Percentiles rank a stretch among this genome's conserved stretches.
Conservation (phyloP, 2,888 invertebrate genomes). For the Sphecodes monilicornis region DNA sequence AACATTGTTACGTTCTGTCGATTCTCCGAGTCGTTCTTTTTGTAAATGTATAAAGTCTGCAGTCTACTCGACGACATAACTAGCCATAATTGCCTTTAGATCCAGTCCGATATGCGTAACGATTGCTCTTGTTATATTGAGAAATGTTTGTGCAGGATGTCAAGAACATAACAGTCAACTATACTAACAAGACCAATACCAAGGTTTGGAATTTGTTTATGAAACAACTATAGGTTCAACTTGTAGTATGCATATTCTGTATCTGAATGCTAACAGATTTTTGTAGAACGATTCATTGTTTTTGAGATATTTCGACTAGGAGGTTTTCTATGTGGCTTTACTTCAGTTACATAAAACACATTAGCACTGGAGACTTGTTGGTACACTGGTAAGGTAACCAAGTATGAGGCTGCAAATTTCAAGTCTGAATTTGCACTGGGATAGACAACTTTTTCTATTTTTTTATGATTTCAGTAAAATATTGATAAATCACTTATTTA, state of each 20-base stretch:
- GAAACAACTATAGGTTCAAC: background rate
- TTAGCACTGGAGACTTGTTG: background rate
- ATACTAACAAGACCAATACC: background rate
- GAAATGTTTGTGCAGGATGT: background rate
- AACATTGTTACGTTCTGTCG: background rate
- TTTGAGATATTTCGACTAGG: background rate
- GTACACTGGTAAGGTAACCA: background rate
- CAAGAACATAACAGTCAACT: background rate
- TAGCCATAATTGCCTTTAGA: background rate
- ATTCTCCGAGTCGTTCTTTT: background rate
- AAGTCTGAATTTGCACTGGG: background rate
- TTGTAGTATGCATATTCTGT: background rate
- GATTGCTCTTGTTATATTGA: background rate
- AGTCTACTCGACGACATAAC: background rate
- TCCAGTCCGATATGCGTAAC: conserved; percentile 1
- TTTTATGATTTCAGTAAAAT: background rate
- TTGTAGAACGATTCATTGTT: background rate
- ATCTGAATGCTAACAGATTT: background rate
- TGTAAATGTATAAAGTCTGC: background rate
- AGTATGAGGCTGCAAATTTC: background rate
- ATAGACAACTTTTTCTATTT: background rate
- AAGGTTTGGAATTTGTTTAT: background rate
- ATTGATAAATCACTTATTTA: background rate
- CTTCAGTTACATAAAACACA: background rate
- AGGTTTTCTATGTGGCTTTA: background rate